Evolutionary conservation across 2,113 vertebrate species (phyloP), one percentile per base, ranked within the genome.

Genomic region (Ceyx melanurus): DNA sequence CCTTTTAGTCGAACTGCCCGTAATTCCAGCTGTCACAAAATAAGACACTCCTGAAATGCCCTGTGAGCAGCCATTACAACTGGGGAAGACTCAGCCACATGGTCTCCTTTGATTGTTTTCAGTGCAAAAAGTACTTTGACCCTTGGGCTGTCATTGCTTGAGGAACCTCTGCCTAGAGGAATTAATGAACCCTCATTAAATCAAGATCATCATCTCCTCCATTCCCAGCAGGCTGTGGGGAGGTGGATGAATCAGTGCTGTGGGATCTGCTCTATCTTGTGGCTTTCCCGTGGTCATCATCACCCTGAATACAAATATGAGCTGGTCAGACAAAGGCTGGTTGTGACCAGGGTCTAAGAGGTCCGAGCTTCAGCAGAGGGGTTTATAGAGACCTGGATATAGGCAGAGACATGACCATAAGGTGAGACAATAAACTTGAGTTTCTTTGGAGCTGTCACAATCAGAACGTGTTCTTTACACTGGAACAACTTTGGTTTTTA

Each of bases 121-220:
- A 60, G 20, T 22, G 61, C 25, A 65, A 26, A 57, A 86, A 88
- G 28, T 54, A 3, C 54, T 86, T 58, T 89, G 92, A 84, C 93
- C 87, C 33, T 66, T 68, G 79, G 45, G 50, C 72, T 71, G 42
- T 31, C 46, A 14, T 40, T 88, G 62, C 58, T 65, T 45, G 21
- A 53, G 83, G 67, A 75, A 46, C 73, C 79, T 92, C 83, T 89
- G 89, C 85, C 73, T 53, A 0, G 83, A 87, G 83, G 83, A 88
- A 43, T 91, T 95, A 90, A 94, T 78, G 83, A 91, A 51, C 82
- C 92, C 26, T 93, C 89, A 83, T 95, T 94, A 95, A 54, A 61
- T 5, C 10, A 12, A 45, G 40, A 26, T 65, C 72, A 92, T n/a
- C 2, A 6, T 45, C 50, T 8, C 43, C 76, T 92, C 61, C 4